Base-by-base conservation (phyloP, 2,888 invertebrate genomes). In the Drosophila recens region DNA sequence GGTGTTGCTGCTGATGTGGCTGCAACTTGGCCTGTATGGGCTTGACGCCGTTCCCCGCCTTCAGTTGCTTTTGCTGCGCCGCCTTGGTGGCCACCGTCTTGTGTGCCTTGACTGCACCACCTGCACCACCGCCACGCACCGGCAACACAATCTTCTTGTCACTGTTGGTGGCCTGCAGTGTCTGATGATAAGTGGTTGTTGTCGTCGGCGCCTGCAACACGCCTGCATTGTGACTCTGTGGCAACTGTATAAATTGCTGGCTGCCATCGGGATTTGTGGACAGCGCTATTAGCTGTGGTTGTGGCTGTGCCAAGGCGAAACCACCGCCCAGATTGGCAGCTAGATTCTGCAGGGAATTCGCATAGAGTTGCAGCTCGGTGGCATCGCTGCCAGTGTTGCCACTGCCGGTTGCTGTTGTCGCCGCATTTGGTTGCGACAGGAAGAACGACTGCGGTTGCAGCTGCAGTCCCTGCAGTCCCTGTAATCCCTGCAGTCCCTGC, bases 241-340 rank as follows among this genome's bases (percentile, higher is more conserved):
- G 91, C 43, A 91, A 36, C 43, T 91, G 91, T 49, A 91, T 91
- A 8, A 91, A 88, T 52, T 91, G 90, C 42, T 91, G 90, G 0
- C 89, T 89, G 4, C 90, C 90, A 73, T 91, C 90, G 4, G 90
- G 79, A 76, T 90, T 87, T 0, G 91, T 89, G 17, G 91, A 90
- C 0, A 91, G 79, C 1, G 91, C 91, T 36, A 91, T 90, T 15
- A 91, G 56, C 61, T 91, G 91, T 0, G 91, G 90, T 15, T 89
- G 88, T 33, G 4, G 91, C 23, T 90, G 88, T 3, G 91, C 59
- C 2, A 91, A 68, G 0, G 91, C 82, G 1, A 91, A 90, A 4
- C 91, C 91, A 34, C 91, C 91, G 34, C 90, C 90, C 4, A 91
- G 56, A 56, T 90, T 91, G 6, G 91, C 88, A 0, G 91, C 90